Evolutionary conservation across 2,113 vertebrate species (phyloP).

Genomic region (Uropsilus gracilis): DNA sequence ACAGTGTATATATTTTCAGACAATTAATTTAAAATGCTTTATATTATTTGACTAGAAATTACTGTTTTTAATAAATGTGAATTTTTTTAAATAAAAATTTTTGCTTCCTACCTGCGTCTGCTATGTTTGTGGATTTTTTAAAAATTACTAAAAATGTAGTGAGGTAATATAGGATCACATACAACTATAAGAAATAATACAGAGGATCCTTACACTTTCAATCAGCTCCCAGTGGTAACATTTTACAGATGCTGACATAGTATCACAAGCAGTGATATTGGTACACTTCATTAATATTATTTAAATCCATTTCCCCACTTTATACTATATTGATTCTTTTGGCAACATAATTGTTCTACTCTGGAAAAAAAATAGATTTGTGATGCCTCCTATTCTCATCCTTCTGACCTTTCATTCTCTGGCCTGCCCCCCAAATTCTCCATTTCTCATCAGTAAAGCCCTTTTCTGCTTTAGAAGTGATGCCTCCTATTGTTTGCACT

Average conservation of each 20-base stretch:
- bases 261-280: neutral
- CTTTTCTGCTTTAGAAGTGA: neutral
- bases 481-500: neutral
- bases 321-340: conserved; percentile 65
- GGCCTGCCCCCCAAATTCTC: neutral
- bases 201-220: neutral
- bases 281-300: fast-evolving
- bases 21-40: conserved; percentile 90
- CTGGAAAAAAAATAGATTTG: neutral
- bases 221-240: fast-evolving
- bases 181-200: neutral
- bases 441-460: neutral
- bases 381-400: neutral
- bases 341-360: conserved; percentile 70
- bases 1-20: conserved; percentile 88
- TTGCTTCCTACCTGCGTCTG: conserved; percentile 83
- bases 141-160: neutral
- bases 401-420: neutral
- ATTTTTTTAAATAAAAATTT: conserved; percentile 85
- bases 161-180: neutral
- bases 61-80: conserved; percentile 86
- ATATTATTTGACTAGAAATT: conserved; percentile 88
- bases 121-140: conserved; percentile 63
- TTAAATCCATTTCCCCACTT: neutral
- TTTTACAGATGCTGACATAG: neutral